Percentiles rank a stretch among this genome's conserved stretches.
phyloP scores from a whole-genome alignment of 92 coral and sea anemone genomes.

The Palythoa heliodiscus region DNA sequence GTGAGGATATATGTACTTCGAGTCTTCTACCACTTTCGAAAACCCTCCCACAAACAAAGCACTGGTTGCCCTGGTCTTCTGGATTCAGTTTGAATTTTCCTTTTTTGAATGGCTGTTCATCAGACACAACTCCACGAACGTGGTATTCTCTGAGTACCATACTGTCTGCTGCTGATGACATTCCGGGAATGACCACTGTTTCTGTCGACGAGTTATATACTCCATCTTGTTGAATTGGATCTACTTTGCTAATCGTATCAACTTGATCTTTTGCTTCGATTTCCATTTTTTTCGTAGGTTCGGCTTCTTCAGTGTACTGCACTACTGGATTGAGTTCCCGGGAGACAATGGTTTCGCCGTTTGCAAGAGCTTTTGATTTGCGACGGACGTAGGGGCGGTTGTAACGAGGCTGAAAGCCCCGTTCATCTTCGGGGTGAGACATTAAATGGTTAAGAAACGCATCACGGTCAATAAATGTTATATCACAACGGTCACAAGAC shows the following conservation, averaged over 20 bases:
- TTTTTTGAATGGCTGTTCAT: conserved; percentile 42
- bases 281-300: conserved; percentile 6
- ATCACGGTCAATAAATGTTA: conserved; percentile 69
- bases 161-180: not conserved
- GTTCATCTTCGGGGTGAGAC: conserved; percentile 74
- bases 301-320: conserved; percentile 7
- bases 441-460: conserved; percentile 81
- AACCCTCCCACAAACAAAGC: conserved; percentile 80
- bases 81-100: conserved; percentile 35
- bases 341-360: conserved; percentile 57
- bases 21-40: conserved; percentile 79
- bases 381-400: conserved; percentile 46
- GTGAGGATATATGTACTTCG: conserved; percentile 85
- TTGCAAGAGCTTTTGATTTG: conserved; percentile 36
- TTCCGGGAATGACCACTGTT: conserved; percentile 20
- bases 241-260: not conserved
- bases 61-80: conserved; percentile 65
- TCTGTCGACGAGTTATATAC: not conserved
- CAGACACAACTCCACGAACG: conserved; percentile 30
- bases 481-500: conserved; percentile 75
- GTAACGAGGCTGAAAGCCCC: conserved; percentile 40
- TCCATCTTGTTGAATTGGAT: not conserved
- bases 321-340: conserved; percentile 58
- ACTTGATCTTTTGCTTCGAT: not conserved
- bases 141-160: conserved; percentile 30